Conservation (phyloP, 2,113 vertebrate species). For the Stictonetta naevosa region DNA sequence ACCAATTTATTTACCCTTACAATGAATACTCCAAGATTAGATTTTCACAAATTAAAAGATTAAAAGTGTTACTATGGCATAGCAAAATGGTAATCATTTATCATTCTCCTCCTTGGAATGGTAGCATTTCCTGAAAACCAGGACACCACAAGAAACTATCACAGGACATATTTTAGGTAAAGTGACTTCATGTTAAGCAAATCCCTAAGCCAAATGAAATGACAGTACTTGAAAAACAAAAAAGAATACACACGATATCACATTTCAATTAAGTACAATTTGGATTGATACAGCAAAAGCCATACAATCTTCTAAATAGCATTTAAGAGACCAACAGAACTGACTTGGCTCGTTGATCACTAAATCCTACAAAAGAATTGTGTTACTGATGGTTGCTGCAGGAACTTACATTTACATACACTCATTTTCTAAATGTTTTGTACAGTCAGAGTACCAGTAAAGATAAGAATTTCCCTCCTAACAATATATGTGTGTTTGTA, state of each 20-base stretch:
- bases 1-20: neutral
- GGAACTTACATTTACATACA: neutral
- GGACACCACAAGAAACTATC: neutral
- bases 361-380: neutral
- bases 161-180: neutral
- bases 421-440: neutral
- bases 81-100: neutral
- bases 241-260: neutral
- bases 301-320: neutral
- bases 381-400: neutral
- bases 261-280: neutral
- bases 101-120: neutral
- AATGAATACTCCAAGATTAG: neutral
- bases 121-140: neutral
- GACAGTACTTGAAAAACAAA: neutral
- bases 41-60: neutral
- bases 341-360: neutral
- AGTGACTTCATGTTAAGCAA: neutral
- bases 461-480: neutral
- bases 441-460: neutral
- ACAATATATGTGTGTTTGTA: neutral
- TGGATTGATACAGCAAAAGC: neutral
- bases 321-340: neutral
- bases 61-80: neutral
- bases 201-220: neutral